These are phyloP conservation scores for Sarotherodon lohbergeri DNA, from an alignment of 2,113 vertebrate species.

Conservation along the genomic window DNA sequence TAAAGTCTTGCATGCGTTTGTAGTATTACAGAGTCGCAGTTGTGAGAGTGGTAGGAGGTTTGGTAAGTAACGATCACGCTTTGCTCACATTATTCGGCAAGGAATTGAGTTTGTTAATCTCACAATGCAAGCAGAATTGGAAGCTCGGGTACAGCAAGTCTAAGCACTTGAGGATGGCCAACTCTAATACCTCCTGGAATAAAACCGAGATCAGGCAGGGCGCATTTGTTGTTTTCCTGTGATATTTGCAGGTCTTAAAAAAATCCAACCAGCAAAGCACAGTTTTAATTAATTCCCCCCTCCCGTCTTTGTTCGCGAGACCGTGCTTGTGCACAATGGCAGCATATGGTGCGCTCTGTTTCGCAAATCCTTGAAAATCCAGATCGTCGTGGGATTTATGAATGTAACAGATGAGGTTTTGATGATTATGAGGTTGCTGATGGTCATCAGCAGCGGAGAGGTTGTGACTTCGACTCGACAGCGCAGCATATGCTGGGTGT, in stretches of 20 bases:
- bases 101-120: conserved; percentile 33
- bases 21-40: conserved; percentile 15
- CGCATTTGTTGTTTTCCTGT: conserved; percentile 18
- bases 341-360: conserved; percentile 61
- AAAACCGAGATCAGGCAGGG: conserved; percentile 15
- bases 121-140: not conserved
- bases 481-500: conserved; percentile 45
- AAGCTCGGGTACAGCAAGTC: not conserved
- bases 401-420: conserved; percentile 57
- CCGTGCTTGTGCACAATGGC: not conserved
- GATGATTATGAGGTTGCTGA: conserved; percentile 54
- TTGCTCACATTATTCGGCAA: not conserved
- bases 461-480: conserved; percentile 5
- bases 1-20: conserved; percentile 19
- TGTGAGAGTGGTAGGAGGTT: not conserved
- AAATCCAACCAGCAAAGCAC: conserved; percentile 12
- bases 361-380: conserved; percentile 66
- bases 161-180: conserved; percentile 14
- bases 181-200: conserved; percentile 17
- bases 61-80: conserved; percentile 2
- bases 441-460: conserved; percentile 22
- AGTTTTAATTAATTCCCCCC: conserved; percentile 59
- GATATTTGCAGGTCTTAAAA: conserved; percentile 55
- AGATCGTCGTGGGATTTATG: conserved; percentile 41
- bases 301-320: conserved; percentile 16